Percentiles rank a stretch among this genome's conserved stretches.
Conservation (phyloP, 2,888 invertebrate species). For the Sycophila texana region DNA sequence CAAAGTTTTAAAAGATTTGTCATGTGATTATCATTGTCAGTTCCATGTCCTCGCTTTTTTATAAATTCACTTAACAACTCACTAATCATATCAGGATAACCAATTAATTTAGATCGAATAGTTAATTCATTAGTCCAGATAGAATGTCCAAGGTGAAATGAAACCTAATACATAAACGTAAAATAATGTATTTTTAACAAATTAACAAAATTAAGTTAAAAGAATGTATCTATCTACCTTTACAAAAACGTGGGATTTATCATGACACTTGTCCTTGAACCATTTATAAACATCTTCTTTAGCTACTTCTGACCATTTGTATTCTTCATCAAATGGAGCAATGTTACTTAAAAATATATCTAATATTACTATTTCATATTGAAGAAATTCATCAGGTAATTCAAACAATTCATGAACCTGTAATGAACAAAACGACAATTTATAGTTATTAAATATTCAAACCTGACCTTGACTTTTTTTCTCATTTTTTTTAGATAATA, state of each 20-base stretch:
- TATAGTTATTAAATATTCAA: no score
- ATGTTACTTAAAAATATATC: conserved; percentile 78
- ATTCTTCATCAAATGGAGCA: conserved; percentile 78
- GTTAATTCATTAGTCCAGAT: conserved; percentile 82
- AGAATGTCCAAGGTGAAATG: conserved; percentile 79
- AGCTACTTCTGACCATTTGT: conserved; percentile 77
- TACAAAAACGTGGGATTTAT: conserved; percentile 69
- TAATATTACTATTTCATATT: conserved; percentile 70
- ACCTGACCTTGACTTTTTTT: no score
- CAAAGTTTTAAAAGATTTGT: conserved; percentile 76
- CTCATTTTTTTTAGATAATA: neutral
- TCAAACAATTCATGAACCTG: conserved; percentile 69
- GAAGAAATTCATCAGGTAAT: conserved; percentile 73
- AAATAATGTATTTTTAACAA: conserved; percentile 17
- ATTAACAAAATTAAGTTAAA: conserved; percentile 12
- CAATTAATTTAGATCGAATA: conserved; percentile 78
- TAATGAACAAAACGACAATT: conserved; percentile 22
- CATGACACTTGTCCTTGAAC: conserved; percentile 67
- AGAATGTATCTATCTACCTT: conserved; percentile 61
- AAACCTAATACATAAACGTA: conserved; percentile 70
- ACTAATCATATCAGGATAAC: conserved; percentile 77
- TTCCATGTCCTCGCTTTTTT: conserved; percentile 74
- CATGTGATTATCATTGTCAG: conserved; percentile 77
- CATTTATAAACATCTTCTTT: conserved; percentile 72
- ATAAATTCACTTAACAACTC: conserved; percentile 78